Conservation (phyloP, 1,140 invertebrate genomes). For the Brachionus manjavacas region DNA sequence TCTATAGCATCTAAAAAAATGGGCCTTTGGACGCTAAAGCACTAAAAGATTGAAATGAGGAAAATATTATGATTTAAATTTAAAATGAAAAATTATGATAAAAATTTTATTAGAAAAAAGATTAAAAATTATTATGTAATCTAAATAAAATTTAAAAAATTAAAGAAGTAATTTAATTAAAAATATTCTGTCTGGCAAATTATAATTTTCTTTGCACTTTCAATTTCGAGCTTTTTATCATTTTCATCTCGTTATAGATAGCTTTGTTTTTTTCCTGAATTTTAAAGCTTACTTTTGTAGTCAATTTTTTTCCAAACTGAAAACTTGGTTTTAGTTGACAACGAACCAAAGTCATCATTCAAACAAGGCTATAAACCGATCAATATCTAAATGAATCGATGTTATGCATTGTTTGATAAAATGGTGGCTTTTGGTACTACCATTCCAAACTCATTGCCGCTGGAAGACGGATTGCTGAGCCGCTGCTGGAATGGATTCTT, state of each 20-base stretch:
- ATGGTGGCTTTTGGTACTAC: conserved; percentile 17
- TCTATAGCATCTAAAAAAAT: too few relatives aligned
- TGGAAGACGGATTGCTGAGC: neutral
- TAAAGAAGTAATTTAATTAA: too few relatives aligned
- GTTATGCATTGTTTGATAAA: neutral
- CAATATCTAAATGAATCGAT: neutral
- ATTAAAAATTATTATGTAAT: too few relatives aligned
- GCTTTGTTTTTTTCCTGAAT: neutral
- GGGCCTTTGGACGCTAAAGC: too few relatives aligned
- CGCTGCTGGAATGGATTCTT: neutral
- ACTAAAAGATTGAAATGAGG: too few relatives aligned
- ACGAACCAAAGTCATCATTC: neutral
- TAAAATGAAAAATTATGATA: too few relatives aligned
- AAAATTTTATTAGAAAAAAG: too few relatives aligned
- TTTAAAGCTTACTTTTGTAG: neutral
- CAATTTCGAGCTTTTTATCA: too few relatives aligned
- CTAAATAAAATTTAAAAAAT: too few relatives aligned
- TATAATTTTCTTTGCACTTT: too few relatives aligned
- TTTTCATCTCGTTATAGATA: neutral
- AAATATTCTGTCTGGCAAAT: too few relatives aligned
- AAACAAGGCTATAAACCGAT: neutral
- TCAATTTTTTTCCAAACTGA: neutral
- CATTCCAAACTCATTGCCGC: conserved; percentile 21
- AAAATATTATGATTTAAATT: too few relatives aligned
- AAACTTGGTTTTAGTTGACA: neutral